A percentile compares a stretch with the other conserved stretches of the same genome.
Conservation (phyloP, 1,140 invertebrate genomes). For the Hyphantria cunea region DNA sequence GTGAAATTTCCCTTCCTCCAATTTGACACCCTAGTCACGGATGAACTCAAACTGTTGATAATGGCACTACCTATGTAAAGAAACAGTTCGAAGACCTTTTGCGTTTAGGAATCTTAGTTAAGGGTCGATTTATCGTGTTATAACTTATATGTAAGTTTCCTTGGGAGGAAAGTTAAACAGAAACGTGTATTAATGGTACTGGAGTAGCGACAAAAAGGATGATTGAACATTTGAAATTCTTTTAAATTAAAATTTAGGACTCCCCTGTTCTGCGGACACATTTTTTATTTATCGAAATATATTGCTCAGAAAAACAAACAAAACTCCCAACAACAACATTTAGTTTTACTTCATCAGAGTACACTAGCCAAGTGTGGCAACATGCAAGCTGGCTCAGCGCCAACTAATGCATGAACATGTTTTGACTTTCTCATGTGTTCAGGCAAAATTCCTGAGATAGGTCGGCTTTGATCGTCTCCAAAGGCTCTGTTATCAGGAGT, state of each 20-base stretch:
- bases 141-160: conserved; percentile 20
- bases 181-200: too few relatives aligned
- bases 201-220: too few relatives aligned
- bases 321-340: neutral
- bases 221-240: neutral
- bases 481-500: conserved; percentile 26
- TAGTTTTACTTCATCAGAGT: conserved; percentile 22
- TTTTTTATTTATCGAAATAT: too few relatives aligned
- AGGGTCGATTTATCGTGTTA: neutral
- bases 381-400: conserved; percentile 23
- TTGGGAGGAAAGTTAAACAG: too few relatives aligned
- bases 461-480: conserved; percentile 22
- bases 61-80: conserved; percentile 12
- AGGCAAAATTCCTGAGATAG: conserved; percentile 17
- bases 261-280: too few relatives aligned
- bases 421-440: conserved; percentile 27
- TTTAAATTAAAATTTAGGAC: too few relatives aligned
- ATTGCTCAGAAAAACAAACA: too few relatives aligned
- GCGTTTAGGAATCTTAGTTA: neutral
- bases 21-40: conserved; percentile 17
- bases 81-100: conserved; percentile 9
- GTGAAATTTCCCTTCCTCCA: conserved; percentile 2
- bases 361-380: conserved; percentile 12
- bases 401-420: conserved; percentile 30
- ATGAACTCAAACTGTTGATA: conserved; percentile 11